Evolutionary conservation across 2,797 vertebrate species (phyloP).

Genomic region (Phrynocephalus guinanensis): DNA sequence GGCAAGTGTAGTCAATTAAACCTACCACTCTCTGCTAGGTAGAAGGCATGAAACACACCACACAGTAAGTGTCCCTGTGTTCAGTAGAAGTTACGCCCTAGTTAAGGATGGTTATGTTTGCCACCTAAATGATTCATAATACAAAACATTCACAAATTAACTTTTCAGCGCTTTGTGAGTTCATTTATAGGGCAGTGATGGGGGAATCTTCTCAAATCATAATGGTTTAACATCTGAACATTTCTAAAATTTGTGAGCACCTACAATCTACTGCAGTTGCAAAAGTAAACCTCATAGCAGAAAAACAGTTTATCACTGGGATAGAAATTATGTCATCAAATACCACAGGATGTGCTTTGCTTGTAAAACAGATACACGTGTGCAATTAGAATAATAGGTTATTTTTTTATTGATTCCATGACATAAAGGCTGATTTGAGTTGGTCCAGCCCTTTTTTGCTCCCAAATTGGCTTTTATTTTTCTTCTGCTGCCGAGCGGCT

Average conservation of each 20-base stretch:
- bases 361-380: no score
- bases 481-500: no score
- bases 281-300: neutral
- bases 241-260: conserved; percentile 49
- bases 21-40: conserved; percentile 72
- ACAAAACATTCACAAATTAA: conserved; percentile 70
- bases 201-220: conserved; percentile 61
- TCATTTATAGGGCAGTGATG: conserved; percentile 26
- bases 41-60: conserved; percentile 66
- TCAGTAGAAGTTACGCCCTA: neutral
- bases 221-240: conserved; percentile 61
- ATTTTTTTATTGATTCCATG: no score
- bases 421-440: no score
- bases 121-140: conserved; percentile 66
- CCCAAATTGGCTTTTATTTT: no score
- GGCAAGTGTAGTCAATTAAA: conserved; percentile 72
- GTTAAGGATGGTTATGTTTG: neutral
- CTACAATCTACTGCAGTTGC: neutral
- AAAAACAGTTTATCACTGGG: neutral
- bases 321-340: no score
- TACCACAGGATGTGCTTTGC: no score
- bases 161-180: conserved; percentile 71
- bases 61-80: neutral
- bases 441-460: no score
- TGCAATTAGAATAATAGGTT: no score